Evolutionary conservation across 2,797 vertebrate species (phyloP).

Genomic region (Huso huso): DNA sequence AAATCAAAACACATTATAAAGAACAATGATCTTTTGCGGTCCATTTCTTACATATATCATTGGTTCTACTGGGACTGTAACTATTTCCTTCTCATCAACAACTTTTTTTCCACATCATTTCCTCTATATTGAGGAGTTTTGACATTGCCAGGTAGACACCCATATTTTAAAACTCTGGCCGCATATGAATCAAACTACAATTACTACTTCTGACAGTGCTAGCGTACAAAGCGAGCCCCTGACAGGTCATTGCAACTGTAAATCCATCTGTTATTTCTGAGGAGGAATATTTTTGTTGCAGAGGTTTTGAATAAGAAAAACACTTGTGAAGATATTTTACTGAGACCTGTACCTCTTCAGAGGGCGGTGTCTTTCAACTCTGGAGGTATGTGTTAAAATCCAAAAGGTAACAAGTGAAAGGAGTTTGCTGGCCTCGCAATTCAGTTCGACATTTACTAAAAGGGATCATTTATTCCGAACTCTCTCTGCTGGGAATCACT

Average conservation of each 20-base stretch:
- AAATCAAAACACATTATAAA: slow-evolving; percentile 27
- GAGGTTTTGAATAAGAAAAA: neutral
- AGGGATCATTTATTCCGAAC: too few relatives aligned
- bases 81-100: slow-evolving; percentile 24
- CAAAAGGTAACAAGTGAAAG: too few relatives aligned
- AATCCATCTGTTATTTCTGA: neutral
- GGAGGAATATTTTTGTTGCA: neutral
- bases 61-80: slow-evolving; percentile 17
- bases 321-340: too few relatives aligned
- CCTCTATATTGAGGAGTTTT: slow-evolving; percentile 15
- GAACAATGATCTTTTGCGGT: slow-evolving; percentile 19
- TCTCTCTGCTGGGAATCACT: too few relatives aligned
- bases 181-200: slow-evolving; percentile 1
- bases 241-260: neutral
- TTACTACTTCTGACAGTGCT: slow-evolving; percentile 1
- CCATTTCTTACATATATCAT: slow-evolving; percentile 13
- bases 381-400: too few relatives aligned
- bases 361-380: too few relatives aligned
- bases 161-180: neutral
- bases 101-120: slow-evolving; percentile 21
- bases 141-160: slow-evolving; percentile 13
- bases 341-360: too few relatives aligned
- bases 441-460: too few relatives aligned
- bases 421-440: too few relatives aligned
- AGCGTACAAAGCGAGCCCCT: neutral